phyloP scores from a whole-genome alignment of 2,797 vertebrate genomes.

The Pseudochaenichthys georgianus region DNA sequence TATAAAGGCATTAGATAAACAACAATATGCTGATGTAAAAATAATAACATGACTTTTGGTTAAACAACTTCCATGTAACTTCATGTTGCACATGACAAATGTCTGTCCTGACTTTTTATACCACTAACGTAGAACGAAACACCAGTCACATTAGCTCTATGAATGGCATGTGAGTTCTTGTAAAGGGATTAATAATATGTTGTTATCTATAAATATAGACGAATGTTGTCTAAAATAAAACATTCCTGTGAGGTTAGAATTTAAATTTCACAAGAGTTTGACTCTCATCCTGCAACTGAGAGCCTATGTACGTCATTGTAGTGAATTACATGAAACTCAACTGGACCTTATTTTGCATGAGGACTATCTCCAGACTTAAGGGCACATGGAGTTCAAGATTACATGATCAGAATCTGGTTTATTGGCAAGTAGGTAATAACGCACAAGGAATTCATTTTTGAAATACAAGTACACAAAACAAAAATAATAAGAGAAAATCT shows the following conservation, averaged over 20 bases:
- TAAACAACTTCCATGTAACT: neutral
- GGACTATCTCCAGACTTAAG: neutral
- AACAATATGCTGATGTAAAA: neutral
- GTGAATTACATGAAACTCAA: conserved; percentile 1
- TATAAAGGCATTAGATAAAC: neutral
- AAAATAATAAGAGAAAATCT: too few species aligned
- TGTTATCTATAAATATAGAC: neutral
- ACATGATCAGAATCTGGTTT: neutral
- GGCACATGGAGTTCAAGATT: neutral
- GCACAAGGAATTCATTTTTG: too few species aligned
- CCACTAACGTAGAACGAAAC: neutral
- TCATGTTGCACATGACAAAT: neutral
- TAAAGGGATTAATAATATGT: neutral
- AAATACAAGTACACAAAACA: too few species aligned
- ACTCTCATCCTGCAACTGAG: neutral
- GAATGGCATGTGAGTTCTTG: neutral
- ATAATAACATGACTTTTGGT: neutral
- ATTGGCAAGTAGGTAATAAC: too few species aligned
- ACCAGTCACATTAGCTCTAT: neutral
- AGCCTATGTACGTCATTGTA: neutral
- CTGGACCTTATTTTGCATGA: neutral
- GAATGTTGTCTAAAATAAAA: neutral
- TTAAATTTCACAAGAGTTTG: too few species aligned
- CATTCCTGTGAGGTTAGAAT: too few species aligned
- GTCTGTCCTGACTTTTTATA: neutral